Percentiles rank a stretch among this genome's conserved stretches.
Evolutionary conservation across 2,888 invertebrate species (phyloP).

Genomic region (Entomobrya proxima): DNA sequence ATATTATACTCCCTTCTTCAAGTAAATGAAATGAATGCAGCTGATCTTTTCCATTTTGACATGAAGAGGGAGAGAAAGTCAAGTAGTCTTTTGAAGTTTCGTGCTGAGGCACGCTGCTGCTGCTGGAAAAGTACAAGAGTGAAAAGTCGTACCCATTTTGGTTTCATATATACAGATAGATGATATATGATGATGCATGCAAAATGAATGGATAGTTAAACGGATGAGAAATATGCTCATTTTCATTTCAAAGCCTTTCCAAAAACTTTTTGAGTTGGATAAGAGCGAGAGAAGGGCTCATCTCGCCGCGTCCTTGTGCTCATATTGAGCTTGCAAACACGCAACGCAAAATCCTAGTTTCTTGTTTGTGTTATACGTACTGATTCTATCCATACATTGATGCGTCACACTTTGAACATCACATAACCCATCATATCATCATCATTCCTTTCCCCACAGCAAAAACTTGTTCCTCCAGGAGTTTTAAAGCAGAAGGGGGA

Average conservation of each 20-base stretch:
- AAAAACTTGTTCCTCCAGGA: constrained; percentile 13
- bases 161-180: not conserved
- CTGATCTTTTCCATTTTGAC: constrained; percentile 60
- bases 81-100: constrained; percentile 64
- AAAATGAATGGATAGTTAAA: constrained; percentile 59
- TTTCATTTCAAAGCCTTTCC: constrained; percentile 64
- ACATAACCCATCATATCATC: not conserved
- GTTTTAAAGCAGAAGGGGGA: not conserved
- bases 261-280: constrained; percentile 51
- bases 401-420: not conserved
- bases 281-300: constrained; percentile 1
- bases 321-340: constrained; percentile 51
- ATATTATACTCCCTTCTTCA: not conserved
- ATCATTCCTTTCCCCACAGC: not conserved
- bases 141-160: not conserved
- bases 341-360: constrained; percentile 1
- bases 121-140: constrained; percentile 2
- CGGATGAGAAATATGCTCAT: constrained; percentile 61
- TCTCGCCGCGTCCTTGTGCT: constrained; percentile 10
- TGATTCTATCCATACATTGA: constrained; percentile 24
- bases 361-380: constrained; percentile 26
- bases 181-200: constrained; percentile 52
- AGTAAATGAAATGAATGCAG: constrained; percentile 52
- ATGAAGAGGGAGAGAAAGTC: constrained; percentile 60
- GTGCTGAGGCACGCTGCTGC: constrained; percentile 35